phyloP scores from a whole-genome alignment of 1,140 invertebrate genomes.

The Bombus superbus region DNA sequence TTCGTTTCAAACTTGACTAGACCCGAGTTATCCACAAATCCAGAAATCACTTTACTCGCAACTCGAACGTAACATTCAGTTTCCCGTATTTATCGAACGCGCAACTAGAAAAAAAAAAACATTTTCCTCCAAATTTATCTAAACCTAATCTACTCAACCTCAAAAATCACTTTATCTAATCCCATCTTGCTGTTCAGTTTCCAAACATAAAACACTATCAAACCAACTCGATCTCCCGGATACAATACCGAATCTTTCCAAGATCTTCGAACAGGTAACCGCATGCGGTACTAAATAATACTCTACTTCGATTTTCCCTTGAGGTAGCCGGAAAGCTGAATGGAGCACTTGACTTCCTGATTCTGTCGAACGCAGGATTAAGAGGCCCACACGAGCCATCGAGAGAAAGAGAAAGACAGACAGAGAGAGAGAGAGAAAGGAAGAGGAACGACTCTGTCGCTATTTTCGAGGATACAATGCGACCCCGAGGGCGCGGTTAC shows the following conservation, averaged over 20 bases:
- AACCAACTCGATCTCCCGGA: background rate
- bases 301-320: conserved; percentile 19
- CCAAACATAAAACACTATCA: background rate
- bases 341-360: conserved; percentile 53
- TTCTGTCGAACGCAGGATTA: conserved; percentile 55
- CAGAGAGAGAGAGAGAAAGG: background rate
- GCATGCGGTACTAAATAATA: conserved; percentile 32
- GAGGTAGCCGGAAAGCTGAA: conserved; percentile 37
- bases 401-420: background rate
- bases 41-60: background rate
- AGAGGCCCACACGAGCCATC: conserved; percentile 17
- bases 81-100: background rate
- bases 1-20: no score
- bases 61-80: background rate
- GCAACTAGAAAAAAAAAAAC: background rate
- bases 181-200: background rate
- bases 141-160: background rate
- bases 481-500: conserved; percentile 56
- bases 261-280: background rate
- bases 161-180: background rate
- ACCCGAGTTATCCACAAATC: background rate
- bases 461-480: conserved; percentile 54
- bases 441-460: background rate
- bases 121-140: background rate
- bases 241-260: background rate